phyloP scores from a whole-genome alignment of 2,113 vertebrate genomes.

The Dipodomys stephensi region DNA sequence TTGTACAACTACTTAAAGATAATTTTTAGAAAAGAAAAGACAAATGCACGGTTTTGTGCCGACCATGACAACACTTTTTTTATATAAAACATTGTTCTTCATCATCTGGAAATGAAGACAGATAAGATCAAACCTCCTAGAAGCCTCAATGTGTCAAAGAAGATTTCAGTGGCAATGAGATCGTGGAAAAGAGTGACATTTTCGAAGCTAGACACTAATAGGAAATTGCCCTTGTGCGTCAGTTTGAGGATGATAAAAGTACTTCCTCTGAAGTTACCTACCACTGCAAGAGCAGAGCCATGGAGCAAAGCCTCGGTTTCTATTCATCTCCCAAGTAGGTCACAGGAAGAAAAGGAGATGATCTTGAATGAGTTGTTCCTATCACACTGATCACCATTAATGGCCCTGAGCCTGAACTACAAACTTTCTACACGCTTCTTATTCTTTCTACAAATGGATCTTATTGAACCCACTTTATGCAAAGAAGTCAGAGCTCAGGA shows the following conservation, averaged over 20 bases:
- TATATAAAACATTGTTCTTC: neutral
- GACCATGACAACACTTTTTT: neutral
- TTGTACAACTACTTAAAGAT: too few species aligned
- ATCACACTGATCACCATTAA: neutral
- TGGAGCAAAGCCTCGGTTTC: neutral
- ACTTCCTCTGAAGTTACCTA: slow-evolving; percentile 32
- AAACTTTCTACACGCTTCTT: neutral
- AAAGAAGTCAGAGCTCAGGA: neutral
- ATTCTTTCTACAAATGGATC: neutral
- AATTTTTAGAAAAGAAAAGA: neutral
- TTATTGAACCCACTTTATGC: neutral
- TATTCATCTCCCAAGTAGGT: slow-evolving; percentile 27
- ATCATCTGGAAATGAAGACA: slow-evolving; percentile 24
- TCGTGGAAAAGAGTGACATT: neutral
- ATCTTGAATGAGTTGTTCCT: neutral
- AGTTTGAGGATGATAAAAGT: neutral
- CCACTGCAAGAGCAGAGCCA: neutral
- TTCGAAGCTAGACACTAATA: slow-evolving; percentile 24
- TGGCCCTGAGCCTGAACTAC: neutral
- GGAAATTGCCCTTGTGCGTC: neutral
- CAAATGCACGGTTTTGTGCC: neutral
- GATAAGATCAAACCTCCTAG: neutral
- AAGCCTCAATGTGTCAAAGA: neutral
- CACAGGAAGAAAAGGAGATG: neutral
- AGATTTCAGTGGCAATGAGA: neutral